Percentiles rank a stretch among this genome's conserved stretches.
Evolutionary conservation across 2,888 invertebrate species (phyloP).

Genomic region (Elmis aenea): DNA sequence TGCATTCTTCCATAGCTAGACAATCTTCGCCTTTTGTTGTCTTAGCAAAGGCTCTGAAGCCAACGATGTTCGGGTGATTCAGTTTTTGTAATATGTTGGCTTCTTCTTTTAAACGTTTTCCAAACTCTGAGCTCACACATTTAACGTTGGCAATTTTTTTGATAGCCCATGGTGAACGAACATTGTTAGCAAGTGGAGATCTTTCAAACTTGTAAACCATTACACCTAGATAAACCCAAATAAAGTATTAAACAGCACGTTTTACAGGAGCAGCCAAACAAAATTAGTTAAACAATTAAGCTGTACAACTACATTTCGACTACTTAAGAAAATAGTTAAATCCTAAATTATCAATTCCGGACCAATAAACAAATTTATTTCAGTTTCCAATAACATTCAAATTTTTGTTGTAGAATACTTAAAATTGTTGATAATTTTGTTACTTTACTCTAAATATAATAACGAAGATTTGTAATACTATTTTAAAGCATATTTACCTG

Average conservation of each 20-base stretch:
- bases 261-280: no score
- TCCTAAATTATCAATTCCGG: no score
- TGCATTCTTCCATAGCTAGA: slow-evolving; percentile 76
- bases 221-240: slow-evolving; percentile 54
- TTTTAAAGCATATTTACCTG: slow-evolving; percentile 57
- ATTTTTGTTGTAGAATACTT: no score
- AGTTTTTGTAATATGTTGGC: slow-evolving; percentile 65
- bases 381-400: no score
- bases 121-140: slow-evolving; percentile 42
- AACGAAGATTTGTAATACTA: no score
- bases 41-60: slow-evolving; percentile 59
- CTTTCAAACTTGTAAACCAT: slow-evolving; percentile 71
- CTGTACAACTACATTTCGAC: no score
- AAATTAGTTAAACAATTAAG: no score
- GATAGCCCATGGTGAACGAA: slow-evolving; percentile 81
- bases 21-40: slow-evolving; percentile 52
- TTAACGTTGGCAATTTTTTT: slow-evolving; percentile 62
- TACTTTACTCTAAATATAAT: no score
- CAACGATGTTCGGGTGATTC: slow-evolving; percentile 78
- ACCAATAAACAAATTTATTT: no score
- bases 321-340: no score
- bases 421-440: no score
- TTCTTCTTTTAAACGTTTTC: slow-evolving; percentile 61
- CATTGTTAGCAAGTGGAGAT: slow-evolving; percentile 62
- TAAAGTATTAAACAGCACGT: background rate